Percentiles rank a stretch among this genome's conserved stretches.
phyloP scores from a whole-genome alignment of 2,797 vertebrate genomes.

The Rhyacichthys aspro region DNA sequence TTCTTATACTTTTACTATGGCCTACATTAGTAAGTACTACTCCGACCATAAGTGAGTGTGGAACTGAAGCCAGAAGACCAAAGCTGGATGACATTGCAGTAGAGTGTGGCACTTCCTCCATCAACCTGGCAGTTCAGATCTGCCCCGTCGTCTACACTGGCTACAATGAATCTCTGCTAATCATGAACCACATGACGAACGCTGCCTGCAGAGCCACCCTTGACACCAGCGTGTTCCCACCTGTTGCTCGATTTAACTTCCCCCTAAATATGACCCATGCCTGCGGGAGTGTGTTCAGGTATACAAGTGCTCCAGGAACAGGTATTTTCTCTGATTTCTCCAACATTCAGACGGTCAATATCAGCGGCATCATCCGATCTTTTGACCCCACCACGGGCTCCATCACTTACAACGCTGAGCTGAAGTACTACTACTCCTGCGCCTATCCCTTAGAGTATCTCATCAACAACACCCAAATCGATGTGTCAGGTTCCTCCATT shows the following conservation, averaged over 20 bases:
- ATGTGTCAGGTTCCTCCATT: slow-evolving; percentile 77
- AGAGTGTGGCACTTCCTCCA: slow-evolving; percentile 74
- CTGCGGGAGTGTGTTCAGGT: slow-evolving; percentile 78
- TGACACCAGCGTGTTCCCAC: slow-evolving; percentile 62
- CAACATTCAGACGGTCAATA: slow-evolving; percentile 78
- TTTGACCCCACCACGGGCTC: slow-evolving; percentile 67
- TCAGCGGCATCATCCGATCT: slow-evolving; percentile 76
- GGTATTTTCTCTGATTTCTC: slow-evolving; percentile 79
- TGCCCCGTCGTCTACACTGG: slow-evolving; percentile 79
- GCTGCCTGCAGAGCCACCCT: slow-evolving; percentile 65
- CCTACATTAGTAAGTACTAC: slow-evolving; percentile 60
- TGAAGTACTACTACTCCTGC: slow-evolving; percentile 83
- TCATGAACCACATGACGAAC: slow-evolving; percentile 66
- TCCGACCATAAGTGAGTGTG: slow-evolving; percentile 50
- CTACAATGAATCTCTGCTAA: slow-evolving; percentile 79
- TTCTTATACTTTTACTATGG: slow-evolving; percentile 61
- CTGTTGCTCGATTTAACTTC: slow-evolving; percentile 75
- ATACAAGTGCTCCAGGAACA: slow-evolving; percentile 63
- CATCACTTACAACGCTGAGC: slow-evolving; percentile 78
- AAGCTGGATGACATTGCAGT: slow-evolving; percentile 73
- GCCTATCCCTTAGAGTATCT: slow-evolving; percentile 80
- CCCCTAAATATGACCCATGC: slow-evolving; percentile 72
- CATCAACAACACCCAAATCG: slow-evolving; percentile 80
- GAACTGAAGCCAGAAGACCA: slow-evolving; percentile 57
- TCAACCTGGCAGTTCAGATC: slow-evolving; percentile 68